Evolutionary conservation across 2,113 vertebrate species (phyloP).

Genomic region (Amphilophus citrinellus): DNA sequence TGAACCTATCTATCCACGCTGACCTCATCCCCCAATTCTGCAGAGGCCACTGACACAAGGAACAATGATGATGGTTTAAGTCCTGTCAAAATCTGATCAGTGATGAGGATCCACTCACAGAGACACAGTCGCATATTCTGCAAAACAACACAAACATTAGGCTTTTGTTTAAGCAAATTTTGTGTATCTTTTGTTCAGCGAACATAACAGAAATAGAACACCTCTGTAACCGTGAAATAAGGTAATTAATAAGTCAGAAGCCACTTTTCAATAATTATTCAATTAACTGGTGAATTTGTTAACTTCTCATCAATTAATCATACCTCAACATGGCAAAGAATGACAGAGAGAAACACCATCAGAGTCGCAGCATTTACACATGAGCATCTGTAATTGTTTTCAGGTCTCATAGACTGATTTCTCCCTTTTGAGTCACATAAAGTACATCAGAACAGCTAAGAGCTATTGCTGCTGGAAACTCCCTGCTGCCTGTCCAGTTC

Average conservation of each 20-base stretch:
- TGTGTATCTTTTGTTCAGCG: not conserved
- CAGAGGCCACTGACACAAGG: not conserved
- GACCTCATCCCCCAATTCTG: accelerated
- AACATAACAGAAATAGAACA: too few relatives aligned
- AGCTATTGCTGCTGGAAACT: conserved; percentile 26
- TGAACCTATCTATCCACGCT: not conserved
- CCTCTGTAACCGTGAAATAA: too few relatives aligned
- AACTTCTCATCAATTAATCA: not conserved
- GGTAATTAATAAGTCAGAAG: too few relatives aligned
- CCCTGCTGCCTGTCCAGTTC: conserved; percentile 29
- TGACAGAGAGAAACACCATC: not conserved
- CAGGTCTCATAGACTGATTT: not conserved
- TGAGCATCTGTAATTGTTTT: conserved; percentile 6
- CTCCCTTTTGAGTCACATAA: conserved; percentile 15
- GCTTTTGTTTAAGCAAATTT: not conserved
- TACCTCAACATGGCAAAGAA: not conserved
- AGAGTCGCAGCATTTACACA: not conserved
- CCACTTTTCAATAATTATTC: too few relatives aligned
- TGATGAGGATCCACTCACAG: not conserved
- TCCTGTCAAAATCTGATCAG: not conserved
- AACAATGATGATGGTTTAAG: not conserved
- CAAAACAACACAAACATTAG: not conserved
- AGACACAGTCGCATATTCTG: not conserved
- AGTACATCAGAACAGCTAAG: not conserved
- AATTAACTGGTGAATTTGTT: not conserved